phyloP scores from a whole-genome alignment of 2,888 invertebrate species.

The Scaptomyza polygonia region DNA sequence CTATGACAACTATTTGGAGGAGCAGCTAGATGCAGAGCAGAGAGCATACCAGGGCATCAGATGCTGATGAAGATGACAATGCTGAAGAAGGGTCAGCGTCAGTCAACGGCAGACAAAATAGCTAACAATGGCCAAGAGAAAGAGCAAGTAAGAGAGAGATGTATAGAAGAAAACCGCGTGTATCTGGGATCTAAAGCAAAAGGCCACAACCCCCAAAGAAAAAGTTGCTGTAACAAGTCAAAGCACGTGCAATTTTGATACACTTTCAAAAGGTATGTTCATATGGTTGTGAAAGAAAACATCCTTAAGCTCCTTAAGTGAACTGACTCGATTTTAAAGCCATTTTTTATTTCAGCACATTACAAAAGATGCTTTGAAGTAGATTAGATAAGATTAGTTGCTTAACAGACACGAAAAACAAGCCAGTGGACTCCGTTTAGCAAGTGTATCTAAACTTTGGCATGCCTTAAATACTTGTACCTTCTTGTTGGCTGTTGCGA shows the following conservation, averaged over 20 bases:
- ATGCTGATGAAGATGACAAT: slow-evolving; percentile 14
- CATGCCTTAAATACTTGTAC: not conserved
- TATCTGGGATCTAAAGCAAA: slow-evolving; percentile 36
- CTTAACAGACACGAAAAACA: too few relatives aligned
- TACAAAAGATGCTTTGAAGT: too few relatives aligned
- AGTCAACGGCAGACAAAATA: slow-evolving; percentile 9
- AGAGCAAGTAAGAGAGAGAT: not conserved
- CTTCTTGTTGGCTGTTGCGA: slow-evolving; percentile 27
- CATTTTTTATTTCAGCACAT: too few relatives aligned
- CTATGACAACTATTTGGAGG: slow-evolving; percentile 40
- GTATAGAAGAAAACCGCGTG: slow-evolving; percentile 14
- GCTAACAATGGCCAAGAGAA: slow-evolving; percentile 13
- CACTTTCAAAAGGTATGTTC: not conserved
- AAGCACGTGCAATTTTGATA: slow-evolving; percentile 52
- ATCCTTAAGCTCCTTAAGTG: too few relatives aligned
- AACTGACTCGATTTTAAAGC: too few relatives aligned
- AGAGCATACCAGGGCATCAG: slow-evolving; percentile 7
- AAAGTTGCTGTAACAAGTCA: slow-evolving; percentile 35
- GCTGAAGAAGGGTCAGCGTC: slow-evolving; percentile 22
- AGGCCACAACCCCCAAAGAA: slow-evolving; percentile 17
- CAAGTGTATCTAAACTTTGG: slow-evolving; percentile 2
- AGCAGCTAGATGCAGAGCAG: slow-evolving; percentile 14
- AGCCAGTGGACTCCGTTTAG: too few relatives aligned
- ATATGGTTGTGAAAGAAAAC: not conserved
- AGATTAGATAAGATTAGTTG: too few relatives aligned